Evolutionary conservation across 2,888 invertebrate genomes (phyloP), one percentile per base, ranked within the genome.

Genomic region (Loripinus fragilis): DNA sequence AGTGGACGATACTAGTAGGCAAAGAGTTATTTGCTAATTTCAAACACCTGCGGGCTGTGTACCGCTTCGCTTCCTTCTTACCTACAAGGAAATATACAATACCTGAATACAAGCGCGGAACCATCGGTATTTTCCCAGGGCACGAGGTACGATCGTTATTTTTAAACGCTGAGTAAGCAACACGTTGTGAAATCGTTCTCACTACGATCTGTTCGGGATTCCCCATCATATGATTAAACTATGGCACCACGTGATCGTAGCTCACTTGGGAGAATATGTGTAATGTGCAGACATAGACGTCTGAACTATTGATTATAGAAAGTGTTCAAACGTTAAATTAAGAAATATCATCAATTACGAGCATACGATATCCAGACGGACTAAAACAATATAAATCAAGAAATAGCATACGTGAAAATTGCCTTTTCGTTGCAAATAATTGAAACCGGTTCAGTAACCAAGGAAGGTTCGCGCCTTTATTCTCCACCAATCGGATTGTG

Each of bases 121-220:
- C 52, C 52, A 52, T 12, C 28, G 25, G 25, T n/a, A 20, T 3
- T 45, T 45, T 5, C 17, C 45, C 41, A 41, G 41, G 41, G 15
- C 41, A 41, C 41, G 8, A 41, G n/a, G 45, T 45, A 45, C 45
- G 20, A 20, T n/a, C 15, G 45, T 20, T 52, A 52, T 52, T 52
- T 52, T 28, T 42, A 67, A 42, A 42, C 45, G 23, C 42, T 42
- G 67, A 28, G 35, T 41, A 67, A 45, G 45, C 69, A 50, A n/a
- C 41, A 73, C 77, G 71, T 80, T 76, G 64, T 80, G 75, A 72
- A 80, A 76, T 75, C 42, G 67, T 52, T 20, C 7, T 2, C 7
- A 28, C 25, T 52, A 52, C 52, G 52, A 52, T 52, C 52, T 25
- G 52, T 12, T 5, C 15, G 52, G 52, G 25, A 52, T 52, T 52